These are phyloP conservation scores for Agriopis aurantiaria DNA, from an alignment of 2,888 invertebrate genomes.

Conservation along the genomic window DNA sequence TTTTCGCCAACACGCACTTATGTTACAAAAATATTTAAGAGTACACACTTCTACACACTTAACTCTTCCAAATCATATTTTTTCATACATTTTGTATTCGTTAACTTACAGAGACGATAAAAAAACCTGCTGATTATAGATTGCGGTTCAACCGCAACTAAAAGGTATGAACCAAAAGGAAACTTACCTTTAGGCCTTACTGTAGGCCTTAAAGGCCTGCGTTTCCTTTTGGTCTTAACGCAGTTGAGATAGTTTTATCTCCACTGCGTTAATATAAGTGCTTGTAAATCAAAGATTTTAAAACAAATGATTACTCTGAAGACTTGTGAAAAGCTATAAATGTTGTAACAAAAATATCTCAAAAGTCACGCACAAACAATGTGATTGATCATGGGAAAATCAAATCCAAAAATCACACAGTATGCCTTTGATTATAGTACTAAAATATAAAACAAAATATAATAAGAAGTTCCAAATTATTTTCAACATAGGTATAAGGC, in stretches of 20 bases:
- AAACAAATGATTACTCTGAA: constrained; percentile 11
- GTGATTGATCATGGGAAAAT: constrained; percentile 60
- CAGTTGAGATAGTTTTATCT: no score
- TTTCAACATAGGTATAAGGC: constrained; percentile 62
- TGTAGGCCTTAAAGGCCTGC: no score
- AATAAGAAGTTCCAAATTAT: constrained; percentile 54
- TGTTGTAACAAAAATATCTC: constrained; percentile 33
- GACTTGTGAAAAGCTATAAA: constrained; percentile 12
- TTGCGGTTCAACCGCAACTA: no score
- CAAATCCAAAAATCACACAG: constrained; percentile 52
- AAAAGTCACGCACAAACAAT: constrained; percentile 72
- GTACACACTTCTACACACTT: not conserved
- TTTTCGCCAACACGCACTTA: not conserved
- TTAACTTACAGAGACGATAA: no score
- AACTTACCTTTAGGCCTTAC: no score
- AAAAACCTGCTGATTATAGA: no score
- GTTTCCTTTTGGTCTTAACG: no score
- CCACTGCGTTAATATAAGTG: not conserved
- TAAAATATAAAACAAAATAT: constrained; percentile 47
- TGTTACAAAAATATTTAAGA: not conserved
- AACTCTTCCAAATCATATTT: no score
- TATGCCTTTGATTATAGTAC: constrained; percentile 61
- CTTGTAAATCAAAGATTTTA: constrained; percentile 8
- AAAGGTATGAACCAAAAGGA: no score
- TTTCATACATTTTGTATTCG: no score